Percentiles rank a stretch among this genome's conserved stretches.
Conservation (phyloP, 2,888 invertebrate species). For the Meghimatium bilineatum region DNA sequence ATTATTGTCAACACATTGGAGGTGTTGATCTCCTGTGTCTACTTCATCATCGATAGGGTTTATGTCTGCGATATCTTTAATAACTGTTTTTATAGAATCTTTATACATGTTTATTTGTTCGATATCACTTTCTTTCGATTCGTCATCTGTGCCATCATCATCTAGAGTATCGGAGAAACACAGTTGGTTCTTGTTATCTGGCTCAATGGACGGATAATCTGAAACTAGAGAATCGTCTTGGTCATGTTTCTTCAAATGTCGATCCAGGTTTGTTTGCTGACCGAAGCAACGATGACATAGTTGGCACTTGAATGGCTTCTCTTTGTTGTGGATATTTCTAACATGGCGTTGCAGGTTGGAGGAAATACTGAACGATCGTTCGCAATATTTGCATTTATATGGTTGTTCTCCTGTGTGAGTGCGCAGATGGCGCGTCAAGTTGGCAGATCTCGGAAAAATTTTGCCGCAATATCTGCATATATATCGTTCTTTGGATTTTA, state of each 20-base stretch:
- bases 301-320: slow-evolving; percentile 94
- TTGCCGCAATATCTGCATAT: slow-evolving; percentile 97
- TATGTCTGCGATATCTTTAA: too few species aligned
- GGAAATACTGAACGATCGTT: slow-evolving; percentile 97
- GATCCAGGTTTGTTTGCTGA: slow-evolving; percentile 98
- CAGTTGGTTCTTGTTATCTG: slow-evolving; percentile 61
- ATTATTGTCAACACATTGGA: too few species aligned
- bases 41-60: too few species aligned
- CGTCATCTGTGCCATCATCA: background rate
- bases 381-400: slow-evolving; percentile 92
- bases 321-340: slow-evolving; percentile 97
- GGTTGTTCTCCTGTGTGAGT: slow-evolving; percentile 95
- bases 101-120: too few species aligned
- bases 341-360: slow-evolving; percentile 97
- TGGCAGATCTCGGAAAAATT: slow-evolving; percentile 95
- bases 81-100: too few species aligned
- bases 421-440: slow-evolving; percentile 94
- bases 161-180: background rate
- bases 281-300: slow-evolving; percentile 98
- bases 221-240: slow-evolving; percentile 78
- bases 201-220: slow-evolving; percentile 69
- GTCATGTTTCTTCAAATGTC: slow-evolving; percentile 98
- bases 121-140: too few species aligned
- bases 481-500: slow-evolving; percentile 81
- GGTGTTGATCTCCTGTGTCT: too few species aligned